Conservation (phyloP, 2,797 vertebrate genomes). For the Enteromius anoplus region DNA sequence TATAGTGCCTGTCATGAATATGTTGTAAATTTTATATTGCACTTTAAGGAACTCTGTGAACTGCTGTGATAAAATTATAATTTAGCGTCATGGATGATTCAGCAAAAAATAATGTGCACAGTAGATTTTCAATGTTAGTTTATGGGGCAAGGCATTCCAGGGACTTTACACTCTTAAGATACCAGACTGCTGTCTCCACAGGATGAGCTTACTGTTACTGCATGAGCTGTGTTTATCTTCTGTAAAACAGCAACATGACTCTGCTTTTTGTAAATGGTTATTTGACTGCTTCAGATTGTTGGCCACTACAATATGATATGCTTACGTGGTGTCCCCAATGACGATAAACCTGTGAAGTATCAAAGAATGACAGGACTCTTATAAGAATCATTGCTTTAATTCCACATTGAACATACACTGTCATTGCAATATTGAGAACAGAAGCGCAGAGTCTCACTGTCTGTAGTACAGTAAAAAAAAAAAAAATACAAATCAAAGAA, state of each 20-base stretch:
- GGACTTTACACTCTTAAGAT: background rate
- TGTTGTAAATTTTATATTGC: background rate
- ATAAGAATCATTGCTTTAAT: conserved; percentile 20
- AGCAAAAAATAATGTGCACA: background rate
- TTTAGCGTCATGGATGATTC: background rate
- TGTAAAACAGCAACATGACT: background rate
- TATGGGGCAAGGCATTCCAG: background rate
- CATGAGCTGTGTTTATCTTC: background rate
- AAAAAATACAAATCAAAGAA: background rate
- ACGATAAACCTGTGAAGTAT: background rate
- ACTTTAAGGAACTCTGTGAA: background rate
- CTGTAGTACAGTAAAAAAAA: background rate
- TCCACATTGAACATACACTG: background rate
- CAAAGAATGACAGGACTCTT: background rate
- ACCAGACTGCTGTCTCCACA: background rate
- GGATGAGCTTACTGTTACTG: background rate
- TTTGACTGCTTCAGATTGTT: background rate
- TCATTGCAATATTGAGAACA: conserved; percentile 8
- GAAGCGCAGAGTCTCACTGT: background rate
- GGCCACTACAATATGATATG: background rate
- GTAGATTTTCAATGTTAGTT: background rate
- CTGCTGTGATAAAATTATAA: background rate
- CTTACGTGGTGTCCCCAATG: background rate
- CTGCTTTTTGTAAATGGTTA: background rate
- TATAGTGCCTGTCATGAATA: background rate